These are phyloP conservation scores for Daubentonia madagascariensis DNA, from an alignment of 2,113 vertebrate species.

Conservation along the genomic window DNA sequence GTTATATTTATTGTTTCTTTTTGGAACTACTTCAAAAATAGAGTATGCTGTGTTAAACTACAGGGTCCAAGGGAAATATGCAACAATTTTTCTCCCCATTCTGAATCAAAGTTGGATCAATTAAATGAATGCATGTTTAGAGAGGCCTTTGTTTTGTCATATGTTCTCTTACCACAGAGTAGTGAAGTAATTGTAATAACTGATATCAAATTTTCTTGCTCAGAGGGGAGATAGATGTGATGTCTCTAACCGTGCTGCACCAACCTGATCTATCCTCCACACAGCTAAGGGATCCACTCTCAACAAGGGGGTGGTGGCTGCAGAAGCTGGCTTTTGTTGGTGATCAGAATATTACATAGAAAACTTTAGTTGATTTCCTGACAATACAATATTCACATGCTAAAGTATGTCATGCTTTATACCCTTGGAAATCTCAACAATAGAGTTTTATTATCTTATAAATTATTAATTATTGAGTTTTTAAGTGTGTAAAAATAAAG, in stretches of 20 bases:
- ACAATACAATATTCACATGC: neutral
- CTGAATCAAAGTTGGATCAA: neutral
- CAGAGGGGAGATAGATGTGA: neutral
- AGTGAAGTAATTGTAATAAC: neutral
- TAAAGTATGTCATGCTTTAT: neutral
- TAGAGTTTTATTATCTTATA: neutral
- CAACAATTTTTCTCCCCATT: neutral
- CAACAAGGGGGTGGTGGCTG: neutral
- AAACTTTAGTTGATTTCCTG: neutral
- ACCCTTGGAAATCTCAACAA: neutral
- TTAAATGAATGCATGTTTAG: neutral
- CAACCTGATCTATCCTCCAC: neutral
- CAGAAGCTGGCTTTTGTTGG: neutral
- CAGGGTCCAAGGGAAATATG: neutral
- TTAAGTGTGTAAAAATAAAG: neutral
- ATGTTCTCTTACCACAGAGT: neutral
- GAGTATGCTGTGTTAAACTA: neutral
- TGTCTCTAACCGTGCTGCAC: neutral
- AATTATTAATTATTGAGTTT: neutral
- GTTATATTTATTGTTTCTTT: slow-evolving; percentile 28
- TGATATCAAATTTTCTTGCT: neutral
- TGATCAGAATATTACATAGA: neutral
- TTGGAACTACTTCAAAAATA: neutral
- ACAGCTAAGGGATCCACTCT: neutral
- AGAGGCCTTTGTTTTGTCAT: neutral